phyloP scores from a whole-genome alignment of 2,113 vertebrate species.

The Mola mola region DNA sequence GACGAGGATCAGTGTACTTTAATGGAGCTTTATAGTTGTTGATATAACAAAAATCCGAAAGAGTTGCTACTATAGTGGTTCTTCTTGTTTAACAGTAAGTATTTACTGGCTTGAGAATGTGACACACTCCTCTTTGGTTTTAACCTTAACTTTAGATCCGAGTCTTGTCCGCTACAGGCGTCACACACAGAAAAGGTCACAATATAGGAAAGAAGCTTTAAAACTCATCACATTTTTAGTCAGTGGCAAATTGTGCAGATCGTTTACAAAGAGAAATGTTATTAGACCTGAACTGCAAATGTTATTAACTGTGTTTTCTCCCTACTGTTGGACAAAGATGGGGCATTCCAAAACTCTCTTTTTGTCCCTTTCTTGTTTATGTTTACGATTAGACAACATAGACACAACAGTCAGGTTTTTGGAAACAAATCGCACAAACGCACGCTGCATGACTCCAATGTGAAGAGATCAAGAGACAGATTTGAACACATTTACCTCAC shows the following conservation, averaged over 20 bases:
- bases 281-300: too few species aligned
- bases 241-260: too few species aligned
- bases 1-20: slow-evolving; percentile 17
- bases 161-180: too few species aligned
- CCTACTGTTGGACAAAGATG: slow-evolving; percentile 31
- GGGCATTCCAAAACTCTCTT: slow-evolving; percentile 22
- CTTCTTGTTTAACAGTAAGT: not conserved
- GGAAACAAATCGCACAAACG: slow-evolving; percentile 21
- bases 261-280: too few species aligned
- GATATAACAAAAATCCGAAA: slow-evolving; percentile 26
- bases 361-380: too few species aligned
- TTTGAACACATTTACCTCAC: slow-evolving; percentile 30
- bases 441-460: slow-evolving; percentile 16
- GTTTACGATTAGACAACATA: slow-evolving; percentile 16
- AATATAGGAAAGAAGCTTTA: too few species aligned
- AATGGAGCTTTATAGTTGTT: slow-evolving; percentile 11
- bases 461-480: slow-evolving; percentile 26
- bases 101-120: too few species aligned
- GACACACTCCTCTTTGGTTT: too few species aligned
- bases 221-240: too few species aligned
- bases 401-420: not conserved
- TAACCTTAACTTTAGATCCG: too few species aligned
- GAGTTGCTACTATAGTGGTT: not conserved
- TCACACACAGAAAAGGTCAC: too few species aligned
- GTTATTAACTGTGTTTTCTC: slow-evolving; percentile 1